Evolutionary conservation across 1,140 invertebrate genomes (phyloP), one percentile per base, ranked within the genome.

Genomic region (Drosophila sturtevanti): DNA sequence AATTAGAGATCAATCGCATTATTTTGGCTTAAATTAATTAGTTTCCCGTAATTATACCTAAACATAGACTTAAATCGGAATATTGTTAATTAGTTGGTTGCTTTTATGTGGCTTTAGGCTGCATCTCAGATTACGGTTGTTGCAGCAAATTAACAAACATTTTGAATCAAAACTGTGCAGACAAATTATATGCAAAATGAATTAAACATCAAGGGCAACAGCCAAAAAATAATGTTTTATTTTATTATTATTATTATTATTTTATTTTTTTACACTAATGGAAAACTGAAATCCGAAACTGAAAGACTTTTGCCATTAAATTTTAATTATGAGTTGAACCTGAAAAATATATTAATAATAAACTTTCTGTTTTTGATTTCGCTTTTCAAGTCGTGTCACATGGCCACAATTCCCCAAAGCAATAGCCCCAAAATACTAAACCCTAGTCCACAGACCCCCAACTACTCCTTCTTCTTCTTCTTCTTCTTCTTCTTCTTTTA

Each of bases 241-340:
- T 48, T 11, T 4, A 4, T 3, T n/a, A 14, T 10, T 48, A 4
- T 48, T 7, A 11, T 18, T 10, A 10, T 48, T 48, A 18, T 9
- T 44, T 9, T 18, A 2, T 9, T 18, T 9, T 21, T 48, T 11
- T 21, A 3, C 11, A 21, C 1, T 48, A 44, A 44, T 44, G 41
- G 41, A 21, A 48, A 48, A 48, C 41, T 48, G 41, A 48, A 48
- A 48, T 48, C 9, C 9, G 41, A 48, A 48, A 48, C 41, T 48
- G 41, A 11, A 18, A 10, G 41, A 21, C 37, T 38, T 48, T 48
- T 48, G 21, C 16, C 63, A 74, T 74, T 67, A 48, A 41, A 55
- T 59, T 66, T 74, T 66, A 73, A 73, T 72, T 73, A 65, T 54
- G 59, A 31, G 52, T 61, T 72, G 22, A 60, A 48, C 22, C 41